These are phyloP conservation scores for Phataginus tricuspis DNA, from an alignment of 2,797 vertebrate genomes.

Conservation along the genomic window DNA sequence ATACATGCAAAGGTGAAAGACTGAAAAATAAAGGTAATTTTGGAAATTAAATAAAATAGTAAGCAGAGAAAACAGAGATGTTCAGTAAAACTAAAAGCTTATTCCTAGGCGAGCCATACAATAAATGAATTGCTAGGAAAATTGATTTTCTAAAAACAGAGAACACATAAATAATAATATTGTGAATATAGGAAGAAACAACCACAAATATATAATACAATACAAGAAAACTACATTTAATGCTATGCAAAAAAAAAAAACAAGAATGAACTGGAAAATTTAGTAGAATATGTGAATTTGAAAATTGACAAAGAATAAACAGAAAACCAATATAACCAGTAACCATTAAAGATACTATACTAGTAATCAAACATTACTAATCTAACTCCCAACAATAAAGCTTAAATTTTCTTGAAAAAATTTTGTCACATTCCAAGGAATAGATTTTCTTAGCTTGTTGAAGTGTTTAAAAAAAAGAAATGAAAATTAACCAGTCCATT, in stretches of 20 bases:
- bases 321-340: not conserved
- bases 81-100: not conserved
- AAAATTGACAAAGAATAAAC: not conserved
- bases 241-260: not conserved
- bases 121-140: not conserved
- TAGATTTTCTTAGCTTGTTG: not conserved
- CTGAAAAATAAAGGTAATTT: not conserved
- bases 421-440: not conserved
- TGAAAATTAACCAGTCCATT: not conserved
- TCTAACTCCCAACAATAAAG: not conserved
- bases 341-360: not conserved
- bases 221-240: not conserved
- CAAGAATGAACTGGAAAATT: not conserved
- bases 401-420: not conserved
- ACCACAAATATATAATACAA: not conserved
- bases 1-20: not conserved
- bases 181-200: not conserved
- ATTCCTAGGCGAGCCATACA: not conserved
- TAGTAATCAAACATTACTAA: not conserved
- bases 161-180: not conserved
- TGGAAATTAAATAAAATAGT: conserved; percentile 5
- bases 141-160: not conserved
- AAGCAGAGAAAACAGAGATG: not conserved
- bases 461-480: not conserved
- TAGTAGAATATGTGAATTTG: not conserved